Percentiles rank a stretch among this genome's conserved stretches.
These are phyloP conservation scores for Leptinotarsa undecemlineata DNA, from an alignment of 1,140 invertebrate genomes.

Conservation along the genomic window DNA sequence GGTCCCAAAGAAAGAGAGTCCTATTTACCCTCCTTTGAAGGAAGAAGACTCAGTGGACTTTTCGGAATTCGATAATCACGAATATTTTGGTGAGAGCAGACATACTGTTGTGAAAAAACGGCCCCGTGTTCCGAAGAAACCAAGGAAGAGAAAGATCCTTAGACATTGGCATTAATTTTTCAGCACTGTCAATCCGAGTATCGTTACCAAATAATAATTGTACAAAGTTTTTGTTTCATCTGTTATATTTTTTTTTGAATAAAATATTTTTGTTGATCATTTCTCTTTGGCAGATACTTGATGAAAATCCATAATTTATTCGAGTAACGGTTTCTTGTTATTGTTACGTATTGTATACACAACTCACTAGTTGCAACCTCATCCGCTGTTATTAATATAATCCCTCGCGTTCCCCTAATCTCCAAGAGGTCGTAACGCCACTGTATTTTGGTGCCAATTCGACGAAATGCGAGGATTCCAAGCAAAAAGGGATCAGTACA, in stretches of 20 bases:
- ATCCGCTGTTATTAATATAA: no score
- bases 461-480: no score
- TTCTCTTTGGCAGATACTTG: no score
- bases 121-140: background rate
- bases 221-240: background rate
- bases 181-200: background rate
- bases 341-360: no score
- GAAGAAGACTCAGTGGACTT: constrained; percentile 22
- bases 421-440: no score
- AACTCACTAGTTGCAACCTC: no score
- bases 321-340: no score
- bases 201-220: background rate
- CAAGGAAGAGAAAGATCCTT: background rate
- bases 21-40: constrained; percentile 15
- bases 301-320: no score
- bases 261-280: background rate
- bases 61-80: constrained; percentile 3
- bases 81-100: constrained; percentile 9
- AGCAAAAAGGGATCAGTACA: no score
- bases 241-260: background rate
- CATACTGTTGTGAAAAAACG: constrained; percentile 32
- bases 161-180: background rate
- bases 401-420: no score
- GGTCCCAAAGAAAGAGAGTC: constrained; percentile 29
- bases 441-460: no score